Percentiles rank a stretch among this genome's conserved stretches.
phyloP scores from a whole-genome alignment of 2,797 vertebrate genomes.

The Myiothlypis coronata region DNA sequence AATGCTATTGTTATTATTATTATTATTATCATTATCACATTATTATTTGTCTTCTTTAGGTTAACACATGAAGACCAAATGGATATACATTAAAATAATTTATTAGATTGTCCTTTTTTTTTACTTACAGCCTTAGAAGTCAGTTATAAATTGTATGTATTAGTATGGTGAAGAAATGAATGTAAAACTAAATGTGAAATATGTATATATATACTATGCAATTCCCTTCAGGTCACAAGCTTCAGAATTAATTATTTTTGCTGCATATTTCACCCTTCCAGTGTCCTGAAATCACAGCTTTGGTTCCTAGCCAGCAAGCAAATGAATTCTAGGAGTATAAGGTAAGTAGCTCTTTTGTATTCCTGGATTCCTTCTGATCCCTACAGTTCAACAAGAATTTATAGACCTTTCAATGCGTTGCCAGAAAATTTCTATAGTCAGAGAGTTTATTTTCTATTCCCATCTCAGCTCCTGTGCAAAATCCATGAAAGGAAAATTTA shows the following conservation, averaged over 20 bases:
- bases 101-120: not conserved
- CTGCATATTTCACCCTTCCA: not conserved
- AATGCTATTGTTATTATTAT: not conserved
- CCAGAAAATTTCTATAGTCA: not conserved
- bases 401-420: accelerated
- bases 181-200: not conserved
- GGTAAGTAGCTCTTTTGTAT: not conserved
- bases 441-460: not conserved
- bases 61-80: not conserved
- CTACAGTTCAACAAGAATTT: not conserved
- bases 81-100: not conserved
- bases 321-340: not conserved
- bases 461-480: not conserved
- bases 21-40: not conserved
- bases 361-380: not conserved
- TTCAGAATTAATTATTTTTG: not conserved
- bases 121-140: not conserved
- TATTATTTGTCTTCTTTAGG: not conserved
- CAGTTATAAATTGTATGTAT: not conserved
- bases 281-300: not conserved
- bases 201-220: not conserved
- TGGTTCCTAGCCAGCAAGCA: not conserved
- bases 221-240: not conserved
- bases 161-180: not conserved
- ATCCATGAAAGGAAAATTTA: not conserved